Percentiles rank a stretch among this genome's conserved stretches.
Conservation (phyloP, 2,113 vertebrate genomes). For the Labrus mixtus region DNA sequence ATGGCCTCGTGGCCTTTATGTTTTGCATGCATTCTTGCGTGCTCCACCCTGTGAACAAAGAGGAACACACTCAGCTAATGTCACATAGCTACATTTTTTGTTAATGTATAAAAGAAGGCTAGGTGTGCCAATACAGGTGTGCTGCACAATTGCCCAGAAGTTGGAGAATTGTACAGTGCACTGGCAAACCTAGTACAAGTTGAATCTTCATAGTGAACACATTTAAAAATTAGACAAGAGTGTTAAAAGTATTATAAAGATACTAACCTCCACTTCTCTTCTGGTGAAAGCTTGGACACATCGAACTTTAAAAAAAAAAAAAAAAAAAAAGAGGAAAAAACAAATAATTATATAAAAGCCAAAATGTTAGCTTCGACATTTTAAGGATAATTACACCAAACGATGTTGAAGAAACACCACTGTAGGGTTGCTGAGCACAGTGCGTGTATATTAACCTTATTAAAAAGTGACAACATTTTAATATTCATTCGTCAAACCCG, state of each 20-base stretch:
- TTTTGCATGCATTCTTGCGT: constrained; percentile 97
- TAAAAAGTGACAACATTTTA: too few relatives aligned
- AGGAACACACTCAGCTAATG: constrained; percentile 18
- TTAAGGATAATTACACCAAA: not conserved
- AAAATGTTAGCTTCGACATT: not conserved
- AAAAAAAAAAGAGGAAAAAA: constrained; percentile 49
- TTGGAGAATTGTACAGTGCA: not conserved
- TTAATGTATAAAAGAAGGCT: constrained; percentile 1
- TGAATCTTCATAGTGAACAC: too few relatives aligned
- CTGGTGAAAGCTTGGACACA: constrained; percentile 92
- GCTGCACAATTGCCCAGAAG: not conserved
- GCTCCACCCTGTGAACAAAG: constrained; percentile 89
- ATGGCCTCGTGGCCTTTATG: constrained; percentile 98
- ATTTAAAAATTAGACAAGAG: not conserved
- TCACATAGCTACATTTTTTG: not conserved
- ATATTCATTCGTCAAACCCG: too few relatives aligned
- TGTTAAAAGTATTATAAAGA: constrained; percentile 14
- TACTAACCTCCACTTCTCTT: constrained; percentile 96
- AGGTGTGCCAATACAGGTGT: not conserved
- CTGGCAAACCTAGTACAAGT: not conserved
- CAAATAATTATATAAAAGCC: too few relatives aligned
- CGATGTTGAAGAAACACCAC: too few relatives aligned
- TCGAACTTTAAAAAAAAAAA: constrained; percentile 84
- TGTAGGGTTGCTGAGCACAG: not conserved
- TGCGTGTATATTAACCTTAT: not conserved